Evolutionary conservation across 2,888 invertebrate species (phyloP).

Genomic region (Nomada lathburiana): DNA sequence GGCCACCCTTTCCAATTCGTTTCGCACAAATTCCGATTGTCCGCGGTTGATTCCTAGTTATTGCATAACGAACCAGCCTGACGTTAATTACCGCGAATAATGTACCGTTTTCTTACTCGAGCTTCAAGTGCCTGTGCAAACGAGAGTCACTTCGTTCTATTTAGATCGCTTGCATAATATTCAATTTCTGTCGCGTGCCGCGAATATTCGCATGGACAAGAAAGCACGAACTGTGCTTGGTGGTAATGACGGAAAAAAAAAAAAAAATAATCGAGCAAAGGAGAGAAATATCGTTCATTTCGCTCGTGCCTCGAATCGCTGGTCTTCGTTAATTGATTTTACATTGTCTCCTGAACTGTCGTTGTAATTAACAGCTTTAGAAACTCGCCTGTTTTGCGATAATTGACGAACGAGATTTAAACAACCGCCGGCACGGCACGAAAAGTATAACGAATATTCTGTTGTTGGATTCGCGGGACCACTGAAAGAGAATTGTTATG

Average conservation of each 20-base stretch:
- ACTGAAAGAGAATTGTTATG: background rate
- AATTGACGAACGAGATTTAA: background rate
- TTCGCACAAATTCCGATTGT: background rate
- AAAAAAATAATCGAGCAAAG: background rate
- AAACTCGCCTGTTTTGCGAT: background rate
- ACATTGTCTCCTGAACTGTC: conserved; percentile 1
- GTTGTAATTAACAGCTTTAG: background rate
- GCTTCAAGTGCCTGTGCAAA: conserved; percentile 1
- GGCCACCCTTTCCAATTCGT: background rate
- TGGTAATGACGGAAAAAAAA: too few relatives aligned
- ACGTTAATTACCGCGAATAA: conserved; percentile 51
- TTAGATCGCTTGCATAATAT: conserved; percentile 19
- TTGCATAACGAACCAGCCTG: conserved; percentile 51
- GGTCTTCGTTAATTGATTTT: conserved; percentile 15
- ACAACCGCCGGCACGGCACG: background rate
- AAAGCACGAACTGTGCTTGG: background rate
- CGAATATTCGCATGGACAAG: background rate
- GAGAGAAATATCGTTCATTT: background rate
- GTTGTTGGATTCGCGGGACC: background rate
- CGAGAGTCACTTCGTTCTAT: conserved; percentile 23
- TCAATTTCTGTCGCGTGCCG: background rate
- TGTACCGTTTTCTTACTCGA: conserved; percentile 19
- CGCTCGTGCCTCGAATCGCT: background rate
- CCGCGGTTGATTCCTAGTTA: conserved; percentile 9
- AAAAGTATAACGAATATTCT: background rate